Evolutionary conservation across 2,888 invertebrate species (phyloP).

Genomic region (Coelogynopora nodosa): DNA sequence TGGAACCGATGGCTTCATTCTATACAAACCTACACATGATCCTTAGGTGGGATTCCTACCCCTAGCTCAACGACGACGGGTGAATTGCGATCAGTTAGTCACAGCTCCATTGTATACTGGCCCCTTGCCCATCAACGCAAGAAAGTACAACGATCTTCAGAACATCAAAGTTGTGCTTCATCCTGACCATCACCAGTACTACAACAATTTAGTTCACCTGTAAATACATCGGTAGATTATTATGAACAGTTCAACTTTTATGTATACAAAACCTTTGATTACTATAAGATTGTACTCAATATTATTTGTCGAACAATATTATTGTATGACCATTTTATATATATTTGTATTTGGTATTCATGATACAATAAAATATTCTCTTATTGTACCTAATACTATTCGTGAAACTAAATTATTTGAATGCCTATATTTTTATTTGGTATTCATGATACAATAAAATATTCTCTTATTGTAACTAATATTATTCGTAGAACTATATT

Average conservation of each 20-base stretch:
- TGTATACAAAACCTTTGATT: background rate
- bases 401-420: no score
- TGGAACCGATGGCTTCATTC: background rate
- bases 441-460: no score
- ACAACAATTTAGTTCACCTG: background rate
- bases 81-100: background rate
- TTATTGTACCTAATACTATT: no score
- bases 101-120: background rate
- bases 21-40: background rate
- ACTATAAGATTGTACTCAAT: no score
- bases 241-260: background rate
- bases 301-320: no score
- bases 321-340: no score
- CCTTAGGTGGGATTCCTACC: background rate
- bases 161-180: background rate
- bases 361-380: no score
- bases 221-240: background rate
- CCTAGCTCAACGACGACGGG: background rate
- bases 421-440: no score
- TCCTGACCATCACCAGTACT: background rate
- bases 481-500: background rate
- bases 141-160: conserved; percentile 6
- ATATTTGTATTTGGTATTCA: no score
- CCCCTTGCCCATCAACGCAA: background rate
- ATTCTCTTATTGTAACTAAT: background rate